Conservation (phyloP, 1,140 invertebrate species). For the Portunus trituberculatus region DNA sequence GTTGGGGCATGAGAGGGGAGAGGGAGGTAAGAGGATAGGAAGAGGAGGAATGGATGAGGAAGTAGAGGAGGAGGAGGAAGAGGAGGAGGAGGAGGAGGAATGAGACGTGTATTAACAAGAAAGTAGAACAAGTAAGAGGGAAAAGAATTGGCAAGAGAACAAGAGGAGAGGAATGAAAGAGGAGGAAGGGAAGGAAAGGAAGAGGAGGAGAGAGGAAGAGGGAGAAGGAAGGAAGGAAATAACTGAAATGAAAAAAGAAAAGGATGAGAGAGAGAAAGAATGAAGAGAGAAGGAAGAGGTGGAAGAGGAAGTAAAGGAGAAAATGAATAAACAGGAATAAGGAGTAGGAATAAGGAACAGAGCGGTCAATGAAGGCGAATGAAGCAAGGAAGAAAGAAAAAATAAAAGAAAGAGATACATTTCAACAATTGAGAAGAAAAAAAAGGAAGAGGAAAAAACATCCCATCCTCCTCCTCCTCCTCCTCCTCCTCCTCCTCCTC, state of each 20-base stretch:
- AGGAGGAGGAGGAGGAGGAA: not conserved
- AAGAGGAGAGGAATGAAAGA: not conserved
- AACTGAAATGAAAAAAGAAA: not conserved
- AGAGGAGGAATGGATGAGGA: not conserved
- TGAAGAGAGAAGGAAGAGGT: not conserved
- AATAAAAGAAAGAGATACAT: not conserved
- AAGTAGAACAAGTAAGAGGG: not conserved
- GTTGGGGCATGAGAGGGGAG: too few species aligned
- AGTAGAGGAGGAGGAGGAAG: not conserved
- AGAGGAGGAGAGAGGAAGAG: not conserved
- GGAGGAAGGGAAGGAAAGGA: not conserved
- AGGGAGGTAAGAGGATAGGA: not conserved
- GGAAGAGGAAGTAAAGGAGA: not conserved
- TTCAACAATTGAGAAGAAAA: not conserved
- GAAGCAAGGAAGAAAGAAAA: not conserved
- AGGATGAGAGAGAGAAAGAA: not conserved
- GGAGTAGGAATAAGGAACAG: not conserved
- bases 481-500: not conserved
- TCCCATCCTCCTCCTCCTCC: not conserved
- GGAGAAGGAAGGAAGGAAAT: not conserved
- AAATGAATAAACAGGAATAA: not conserved
- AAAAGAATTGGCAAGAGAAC: not conserved
- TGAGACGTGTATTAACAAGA: not conserved
- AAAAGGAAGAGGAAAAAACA: not conserved
- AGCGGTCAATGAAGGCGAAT: not conserved